Evolutionary conservation across 2,888 invertebrate species (phyloP).

Genomic region (Amaurobius ferox): DNA sequence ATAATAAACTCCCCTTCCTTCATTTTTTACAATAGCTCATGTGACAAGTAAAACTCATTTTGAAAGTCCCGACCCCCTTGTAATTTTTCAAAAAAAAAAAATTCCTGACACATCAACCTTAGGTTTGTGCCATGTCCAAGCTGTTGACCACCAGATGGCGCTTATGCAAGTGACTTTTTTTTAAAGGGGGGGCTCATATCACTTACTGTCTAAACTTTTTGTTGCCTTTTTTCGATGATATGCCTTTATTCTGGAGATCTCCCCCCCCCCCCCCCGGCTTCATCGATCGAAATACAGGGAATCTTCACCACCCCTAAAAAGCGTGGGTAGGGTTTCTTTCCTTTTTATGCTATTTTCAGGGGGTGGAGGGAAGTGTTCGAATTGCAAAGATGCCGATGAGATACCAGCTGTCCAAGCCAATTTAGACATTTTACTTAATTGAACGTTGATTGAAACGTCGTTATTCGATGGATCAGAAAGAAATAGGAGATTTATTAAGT

Average conservation of each 20-base stretch:
- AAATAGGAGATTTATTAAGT: not conserved
- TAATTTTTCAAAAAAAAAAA: slow-evolving; percentile 54
- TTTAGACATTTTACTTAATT: slow-evolving; percentile 26
- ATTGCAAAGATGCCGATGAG: slow-evolving; percentile 1
- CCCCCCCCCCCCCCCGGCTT: slow-evolving; percentile 20
- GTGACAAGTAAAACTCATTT: slow-evolving; percentile 25
- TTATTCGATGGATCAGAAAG: slow-evolving; percentile 3
- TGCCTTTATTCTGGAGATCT: slow-evolving; percentile 22
- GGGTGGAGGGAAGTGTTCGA: not conserved
- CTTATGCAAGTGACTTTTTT: not conserved
- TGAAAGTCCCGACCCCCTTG: slow-evolving; percentile 24
- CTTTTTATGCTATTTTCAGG: not conserved
- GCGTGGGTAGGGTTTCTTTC: slow-evolving; percentile 19
- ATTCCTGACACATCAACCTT: not conserved
- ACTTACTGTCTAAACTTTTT: slow-evolving; percentile 6
- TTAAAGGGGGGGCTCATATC: not conserved
- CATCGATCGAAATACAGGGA: slow-evolving; percentile 40
- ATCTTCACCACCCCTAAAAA: slow-evolving; percentile 29
- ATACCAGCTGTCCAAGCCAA: slow-evolving; percentile 35
- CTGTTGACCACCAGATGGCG: slow-evolving; percentile 61
- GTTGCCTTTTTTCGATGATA: slow-evolving; percentile 15
- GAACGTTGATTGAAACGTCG: slow-evolving; percentile 22
- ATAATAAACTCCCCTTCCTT: not conserved
- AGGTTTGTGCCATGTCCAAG: slow-evolving; percentile 18
- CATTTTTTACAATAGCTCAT: not conserved